Base-by-base conservation (phyloP, 2,113 vertebrate species). In the Oreochromis spilurus region DNA sequence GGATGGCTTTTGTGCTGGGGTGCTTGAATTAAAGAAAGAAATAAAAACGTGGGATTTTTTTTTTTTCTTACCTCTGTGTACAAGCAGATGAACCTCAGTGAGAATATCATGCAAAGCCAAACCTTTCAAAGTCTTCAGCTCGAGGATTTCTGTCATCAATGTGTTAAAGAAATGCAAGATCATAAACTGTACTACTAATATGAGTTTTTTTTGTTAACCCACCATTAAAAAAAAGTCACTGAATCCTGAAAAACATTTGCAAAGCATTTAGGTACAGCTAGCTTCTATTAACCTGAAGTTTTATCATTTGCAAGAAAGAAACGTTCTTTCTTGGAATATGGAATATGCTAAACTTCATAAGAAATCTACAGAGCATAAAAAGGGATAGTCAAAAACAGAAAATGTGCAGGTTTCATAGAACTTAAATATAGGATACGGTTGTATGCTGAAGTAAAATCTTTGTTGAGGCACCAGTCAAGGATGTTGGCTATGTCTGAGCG, bases 381-480 rank as follows among this genome's bases (percentile, higher is more conserved):
- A 31, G 16, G 5, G 9, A 31, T 0, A 50, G 16, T 45, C 43
- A 77, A 38, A 38, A 38, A 11, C 10, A 38, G 38, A 4, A 38
- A 38, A 36, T 21, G 34, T 21, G 60, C 36, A 65, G 34, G 11
- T 38, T 65, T 38, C 4, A 21, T 12, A 34, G 43, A 48, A 48
- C 40, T 48, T 75, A 48, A 75, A 75, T 79, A 40, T 95, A 97
- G 97, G 98, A 99, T 99, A 99, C 98, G 97, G 34, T 91, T 97
- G 82, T 99, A 99, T 5, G 99, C 98, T 0, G 97, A 87, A 86
- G 97, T 97, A 84, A 99, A 99, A 92, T 99, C 98, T 89, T 97
- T 97, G 95, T 99, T 99, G 88, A 99, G 94, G 92, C 98, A 97
- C 98, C 99, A 99, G 94, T 99, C 98, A 0, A 99, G 97, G 90